A percentile compares a stretch with the other conserved stretches of the same genome.
phyloP scores from a whole-genome alignment of 2,113 vertebrate genomes.

The Benitochromis conjunctus region DNA sequence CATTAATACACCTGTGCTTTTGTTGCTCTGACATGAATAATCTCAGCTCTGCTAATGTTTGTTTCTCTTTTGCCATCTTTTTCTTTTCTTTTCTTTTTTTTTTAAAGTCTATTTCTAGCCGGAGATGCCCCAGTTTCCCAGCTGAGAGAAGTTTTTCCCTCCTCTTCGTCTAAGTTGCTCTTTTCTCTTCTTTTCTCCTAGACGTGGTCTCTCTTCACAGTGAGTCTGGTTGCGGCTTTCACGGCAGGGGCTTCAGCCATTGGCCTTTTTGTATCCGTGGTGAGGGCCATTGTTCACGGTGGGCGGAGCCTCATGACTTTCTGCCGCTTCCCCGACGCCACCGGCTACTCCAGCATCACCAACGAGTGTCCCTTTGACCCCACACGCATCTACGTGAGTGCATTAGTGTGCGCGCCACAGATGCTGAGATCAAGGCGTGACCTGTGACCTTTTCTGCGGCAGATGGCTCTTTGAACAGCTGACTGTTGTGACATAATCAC shows the following conservation, averaged over 20 bases:
- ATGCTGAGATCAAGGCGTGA: not conserved
- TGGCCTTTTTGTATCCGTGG: slow-evolving; percentile 74
- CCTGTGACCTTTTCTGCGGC: not conserved
- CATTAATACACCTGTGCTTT: not conserved
- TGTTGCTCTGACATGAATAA: not conserved
- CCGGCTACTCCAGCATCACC: slow-evolving; percentile 61
- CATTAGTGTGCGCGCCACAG: not conserved
- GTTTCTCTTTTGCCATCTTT: not conserved
- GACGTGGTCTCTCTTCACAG: slow-evolving; percentile 76
- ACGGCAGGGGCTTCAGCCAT: slow-evolving; percentile 75
- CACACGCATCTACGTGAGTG: slow-evolving; percentile 83
- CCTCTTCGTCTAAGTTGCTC: not conserved
- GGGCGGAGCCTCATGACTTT: slow-evolving; percentile 78
- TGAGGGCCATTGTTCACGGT: slow-evolving; percentile 72
- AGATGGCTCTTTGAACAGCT: slow-evolving; percentile 1
- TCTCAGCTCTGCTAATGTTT: not conserved
- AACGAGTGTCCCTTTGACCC: slow-evolving; percentile 88
- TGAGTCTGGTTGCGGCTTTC: slow-evolving; percentile 70
- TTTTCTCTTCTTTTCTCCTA: slow-evolving; percentile 35
- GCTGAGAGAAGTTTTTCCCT: not conserved
- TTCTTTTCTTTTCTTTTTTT: not conserved
- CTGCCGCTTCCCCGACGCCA: slow-evolving; percentile 65
- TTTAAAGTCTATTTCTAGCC: not conserved
- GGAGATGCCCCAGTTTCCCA: not conserved
- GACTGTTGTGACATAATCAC: not conserved